Base-by-base conservation (phyloP, 2,888 invertebrate species). In the Drosophila monieri region DNA sequence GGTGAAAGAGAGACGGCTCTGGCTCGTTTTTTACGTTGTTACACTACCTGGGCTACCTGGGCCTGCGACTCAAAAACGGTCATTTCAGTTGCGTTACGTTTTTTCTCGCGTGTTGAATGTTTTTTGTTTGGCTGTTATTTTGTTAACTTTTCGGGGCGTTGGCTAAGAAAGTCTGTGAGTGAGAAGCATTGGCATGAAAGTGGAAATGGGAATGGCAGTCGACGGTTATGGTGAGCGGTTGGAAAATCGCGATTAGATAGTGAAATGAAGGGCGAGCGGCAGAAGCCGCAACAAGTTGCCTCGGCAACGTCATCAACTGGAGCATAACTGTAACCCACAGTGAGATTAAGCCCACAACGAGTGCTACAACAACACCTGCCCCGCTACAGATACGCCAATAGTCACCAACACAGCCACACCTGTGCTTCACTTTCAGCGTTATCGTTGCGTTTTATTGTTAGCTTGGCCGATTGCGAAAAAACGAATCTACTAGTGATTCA, bases 381-480 rank as follows among this genome's bases (percentile, higher is more conserved):
- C 75, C 61, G 57, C 76, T 25, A 52, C 49, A 58, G 46, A 59
- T 32, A 47, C 23, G 41, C 43, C 41, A 2, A 47, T 30, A 44
- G 55, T n/a, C 46, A 54, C 15, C 51, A 61, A 43, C 27, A 59
- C 52, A 46, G n/a, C 54, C 35, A 46, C 76, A 87, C 85, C 80
- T 85, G 86, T 73, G 75, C 84, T 88, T 83, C 88, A 84, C 87
- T 86, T 88, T 88, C 86, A 74, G 68, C 84, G 77, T 84, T 88
- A 84, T 88, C 85, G 85, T 84, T 84, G 87, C 78, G 80, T 79
- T 83, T 68, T 58, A 74, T 57, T 79, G 67, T 83, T 80, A 71
- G 76, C 72, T 84, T 86, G 78, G 78, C 66, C 67, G 87, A 88
- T 84, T 84, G 84, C 87, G 81, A 84, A 84, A 83, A 83, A 43